Percentiles rank a stretch among this genome's conserved stretches.
Evolutionary conservation across 2,113 vertebrate species (phyloP).

Genomic region (Leiothrix lutea): DNA sequence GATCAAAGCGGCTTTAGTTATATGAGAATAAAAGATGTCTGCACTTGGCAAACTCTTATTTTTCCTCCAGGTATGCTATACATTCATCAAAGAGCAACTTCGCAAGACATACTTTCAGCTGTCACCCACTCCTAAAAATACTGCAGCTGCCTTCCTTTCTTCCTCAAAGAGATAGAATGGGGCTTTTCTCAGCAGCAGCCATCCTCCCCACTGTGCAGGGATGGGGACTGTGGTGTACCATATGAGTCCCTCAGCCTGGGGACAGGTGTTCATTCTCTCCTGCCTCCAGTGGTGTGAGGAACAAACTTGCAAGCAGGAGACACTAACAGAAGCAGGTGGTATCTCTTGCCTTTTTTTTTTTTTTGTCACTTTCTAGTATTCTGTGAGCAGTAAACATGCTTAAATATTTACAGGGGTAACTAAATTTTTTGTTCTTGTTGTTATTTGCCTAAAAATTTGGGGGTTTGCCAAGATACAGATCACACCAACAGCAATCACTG

Average conservation of each 20-base stretch:
- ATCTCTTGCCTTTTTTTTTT: not conserved
- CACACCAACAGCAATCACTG: not conserved
- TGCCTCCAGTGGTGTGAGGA: not conserved
- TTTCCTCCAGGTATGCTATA: slow-evolving; percentile 1
- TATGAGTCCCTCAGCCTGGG: not conserved
- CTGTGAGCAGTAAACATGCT: not conserved
- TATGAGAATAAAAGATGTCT: slow-evolving; percentile 4
- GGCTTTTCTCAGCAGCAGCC: not conserved
- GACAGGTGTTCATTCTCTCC: not conserved
- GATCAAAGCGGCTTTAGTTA: slow-evolving; percentile 36
- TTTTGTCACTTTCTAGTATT: not conserved
- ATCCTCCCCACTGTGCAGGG: rapidly evolving
- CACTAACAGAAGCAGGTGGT: not conserved
- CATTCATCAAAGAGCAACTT: not conserved
- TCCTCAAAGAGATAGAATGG: not conserved
- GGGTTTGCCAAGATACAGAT: not conserved
- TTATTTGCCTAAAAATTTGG: not conserved
- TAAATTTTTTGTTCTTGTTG: not conserved
- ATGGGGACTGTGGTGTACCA: not conserved
- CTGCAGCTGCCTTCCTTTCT: not conserved
- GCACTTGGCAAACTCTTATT: slow-evolving; percentile 13
- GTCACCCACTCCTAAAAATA: not conserved
- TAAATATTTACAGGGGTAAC: not conserved
- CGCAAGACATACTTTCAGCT: not conserved
- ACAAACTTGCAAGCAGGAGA: not conserved